Evolutionary conservation across 2,888 invertebrate species (phyloP).

Genomic region (Phlogophora meticulosa): DNA sequence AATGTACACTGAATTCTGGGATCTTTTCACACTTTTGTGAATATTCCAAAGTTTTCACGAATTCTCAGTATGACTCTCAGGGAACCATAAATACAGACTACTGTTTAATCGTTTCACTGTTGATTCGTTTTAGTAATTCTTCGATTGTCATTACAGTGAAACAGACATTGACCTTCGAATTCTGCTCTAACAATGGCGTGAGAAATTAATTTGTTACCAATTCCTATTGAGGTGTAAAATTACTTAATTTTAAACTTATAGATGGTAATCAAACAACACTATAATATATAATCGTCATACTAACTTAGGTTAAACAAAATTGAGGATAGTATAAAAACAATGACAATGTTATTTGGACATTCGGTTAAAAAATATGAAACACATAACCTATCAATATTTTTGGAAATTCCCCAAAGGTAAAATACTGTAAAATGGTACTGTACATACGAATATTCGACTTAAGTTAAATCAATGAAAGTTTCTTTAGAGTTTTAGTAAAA

Average conservation of each 20-base stretch:
- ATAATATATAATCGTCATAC: constrained; percentile 3
- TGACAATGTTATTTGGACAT: too few relatives aligned
- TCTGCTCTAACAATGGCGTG: constrained; percentile 63
- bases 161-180: constrained; percentile 77
- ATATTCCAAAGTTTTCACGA: neutral
- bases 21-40: constrained; percentile 1
- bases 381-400: too few relatives aligned
- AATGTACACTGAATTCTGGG: constrained; percentile 6
- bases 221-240: constrained; percentile 39
- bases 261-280: constrained; percentile 7
- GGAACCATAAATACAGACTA: neutral
- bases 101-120: constrained; percentile 63
- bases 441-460: too few relatives aligned
- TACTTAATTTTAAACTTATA: constrained; percentile 28
- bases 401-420: too few relatives aligned
- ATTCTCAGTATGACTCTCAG: constrained; percentile 1
- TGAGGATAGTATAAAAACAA: neutral
- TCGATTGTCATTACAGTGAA: constrained; percentile 59
- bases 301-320: neutral
- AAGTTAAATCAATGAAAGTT: too few relatives aligned
- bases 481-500: too few relatives aligned
- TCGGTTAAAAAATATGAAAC: too few relatives aligned
- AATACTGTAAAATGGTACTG: too few relatives aligned
- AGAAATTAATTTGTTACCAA: constrained; percentile 70
- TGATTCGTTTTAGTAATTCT: constrained; percentile 55